phyloP scores from a whole-genome alignment of 2,888 invertebrate genomes.

The Folsomia candida region DNA sequence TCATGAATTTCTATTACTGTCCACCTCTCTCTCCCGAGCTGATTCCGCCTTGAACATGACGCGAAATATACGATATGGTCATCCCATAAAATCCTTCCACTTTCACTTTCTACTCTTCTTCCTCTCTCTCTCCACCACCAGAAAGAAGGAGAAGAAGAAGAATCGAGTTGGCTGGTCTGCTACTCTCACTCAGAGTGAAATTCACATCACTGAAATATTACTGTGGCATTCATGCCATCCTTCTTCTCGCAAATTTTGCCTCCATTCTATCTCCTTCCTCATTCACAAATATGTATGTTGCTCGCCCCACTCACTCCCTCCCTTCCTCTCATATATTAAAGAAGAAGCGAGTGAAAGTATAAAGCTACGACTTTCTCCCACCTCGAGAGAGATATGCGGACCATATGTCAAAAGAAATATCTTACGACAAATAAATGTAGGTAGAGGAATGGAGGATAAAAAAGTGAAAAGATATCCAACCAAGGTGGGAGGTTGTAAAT shows the following conservation, averaged over 20 bases:
- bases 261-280: background rate
- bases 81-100: slow-evolving; percentile 10
- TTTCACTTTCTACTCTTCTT: background rate
- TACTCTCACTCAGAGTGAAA: background rate
- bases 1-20: slow-evolving; percentile 13
- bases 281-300: background rate
- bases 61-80: slow-evolving; percentile 16
- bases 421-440: slow-evolving; percentile 4
- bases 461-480: slow-evolving; percentile 44
- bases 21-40: slow-evolving; percentile 1
- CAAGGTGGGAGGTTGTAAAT: slow-evolving; percentile 40
- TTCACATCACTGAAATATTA: background rate
- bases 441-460: slow-evolving; percentile 28
- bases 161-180: background rate
- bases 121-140: background rate
- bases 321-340: no score
- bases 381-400: background rate
- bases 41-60: slow-evolving; percentile 9
- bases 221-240: background rate
- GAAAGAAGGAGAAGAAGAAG: background rate
- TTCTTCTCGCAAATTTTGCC: slow-evolving; percentile 2
- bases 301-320: background rate
- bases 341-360: no score
- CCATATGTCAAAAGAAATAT: slow-evolving; percentile 1
- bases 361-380: background rate